Evolutionary conservation across 1,140 invertebrate genomes (phyloP).

Genomic region (Drosophila jambulina): DNA sequence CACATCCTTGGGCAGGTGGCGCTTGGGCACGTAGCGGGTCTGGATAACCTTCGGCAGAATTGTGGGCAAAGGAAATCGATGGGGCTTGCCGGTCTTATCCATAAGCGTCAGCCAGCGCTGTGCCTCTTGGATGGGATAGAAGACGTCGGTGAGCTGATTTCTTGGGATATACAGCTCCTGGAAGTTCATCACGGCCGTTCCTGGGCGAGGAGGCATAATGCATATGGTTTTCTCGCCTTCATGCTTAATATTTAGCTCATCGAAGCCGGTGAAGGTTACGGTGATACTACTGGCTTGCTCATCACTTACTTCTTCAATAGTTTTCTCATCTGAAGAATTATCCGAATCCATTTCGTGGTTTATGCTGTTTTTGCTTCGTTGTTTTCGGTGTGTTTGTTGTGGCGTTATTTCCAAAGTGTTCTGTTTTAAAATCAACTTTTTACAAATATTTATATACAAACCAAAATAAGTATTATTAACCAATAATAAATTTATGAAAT

Average conservation of each 20-base stretch:
- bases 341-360: neutral
- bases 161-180: constrained; percentile 64
- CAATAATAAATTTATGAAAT: too few relatives aligned
- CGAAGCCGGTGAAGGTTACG: neutral
- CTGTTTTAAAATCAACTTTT: neutral
- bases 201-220: constrained; percentile 69
- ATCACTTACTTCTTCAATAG: neutral
- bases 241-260: neutral
- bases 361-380: neutral
- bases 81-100: constrained; percentile 58
- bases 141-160: constrained; percentile 56
- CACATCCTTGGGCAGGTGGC: constrained; percentile 77
- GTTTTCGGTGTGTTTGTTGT: neutral
- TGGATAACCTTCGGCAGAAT: constrained; percentile 79
- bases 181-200: constrained; percentile 62
- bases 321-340: neutral
- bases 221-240: constrained; percentile 41
- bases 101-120: constrained; percentile 75
- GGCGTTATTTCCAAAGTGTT: neutral
- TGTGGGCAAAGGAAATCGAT: constrained; percentile 75
- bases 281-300: neutral
- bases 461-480: neutral
- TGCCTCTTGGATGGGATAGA: constrained; percentile 70
- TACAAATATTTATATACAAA: neutral
- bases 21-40: constrained; percentile 62